Evolutionary conservation across 1,140 invertebrate species (phyloP), one percentile per base, ranked within the genome.

Genomic region (Tribolium madens): DNA sequence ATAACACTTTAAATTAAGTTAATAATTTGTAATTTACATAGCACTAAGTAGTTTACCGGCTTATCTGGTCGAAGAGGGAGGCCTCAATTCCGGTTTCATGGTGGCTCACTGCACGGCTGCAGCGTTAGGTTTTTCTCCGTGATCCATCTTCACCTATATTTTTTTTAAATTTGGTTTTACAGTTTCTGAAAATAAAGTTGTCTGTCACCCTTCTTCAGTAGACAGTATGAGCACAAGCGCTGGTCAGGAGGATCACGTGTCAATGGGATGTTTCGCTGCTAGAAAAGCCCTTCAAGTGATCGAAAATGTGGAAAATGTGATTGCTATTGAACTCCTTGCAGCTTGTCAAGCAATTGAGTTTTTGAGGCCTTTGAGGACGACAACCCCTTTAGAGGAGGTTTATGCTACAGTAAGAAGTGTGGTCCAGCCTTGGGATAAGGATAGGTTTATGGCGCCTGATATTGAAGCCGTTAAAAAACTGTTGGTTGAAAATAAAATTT

Each of bases 291-390:
- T 87, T 57, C 83, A 86, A 82, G 85, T 92, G n/a, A 88, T 93
- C 5, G 90, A 91, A 81, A 91, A 93, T 83, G 91, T 92, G 0
- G 91, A 93, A 83, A 86, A 83, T 48, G 92, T 94, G 0, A 88
- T 94, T 60, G 92, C 91, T 2, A 93, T 94, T 79, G 93, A 94
- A 84, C 83, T 94, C 15, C 79, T 94, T 14, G 89, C 90, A 15
- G 92, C 92, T 2, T 93, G 92, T 83, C 93, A 94, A 85, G 93
- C 92, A 0, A 90, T 94, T 48, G 93, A 94, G 81, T 94, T 94
- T 84, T 84, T 93, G 12, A 86, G 92, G 21, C 93, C 93, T 1
- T 83, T 93, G 21, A 92, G 90, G 81, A 92, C 91, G 7, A 94
- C 93, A 1, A 86, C 87, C 4, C 92, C 93, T 1, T 82, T 94